Conservation (phyloP, 2,888 invertebrate species). For the Pogonocherus hispidulus region DNA sequence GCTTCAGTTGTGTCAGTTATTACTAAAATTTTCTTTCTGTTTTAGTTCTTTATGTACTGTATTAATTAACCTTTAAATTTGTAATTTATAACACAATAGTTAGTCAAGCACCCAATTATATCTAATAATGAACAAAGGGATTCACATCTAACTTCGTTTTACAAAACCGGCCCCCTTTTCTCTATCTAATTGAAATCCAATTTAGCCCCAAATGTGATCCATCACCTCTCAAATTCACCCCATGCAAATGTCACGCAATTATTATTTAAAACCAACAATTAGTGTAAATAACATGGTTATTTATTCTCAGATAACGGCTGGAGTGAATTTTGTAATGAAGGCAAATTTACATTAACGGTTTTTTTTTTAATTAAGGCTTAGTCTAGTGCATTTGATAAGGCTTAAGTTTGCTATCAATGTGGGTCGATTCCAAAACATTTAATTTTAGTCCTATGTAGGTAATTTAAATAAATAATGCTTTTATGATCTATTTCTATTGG, state of each 20-base stretch:
- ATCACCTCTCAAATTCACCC: not conserved
- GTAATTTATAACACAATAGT: too few relatives aligned
- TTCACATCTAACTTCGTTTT: not conserved
- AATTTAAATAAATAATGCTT: too few relatives aligned
- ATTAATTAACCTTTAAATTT: too few relatives aligned
- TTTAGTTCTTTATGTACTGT: too few relatives aligned
- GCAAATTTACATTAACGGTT: slow-evolving; percentile 1
- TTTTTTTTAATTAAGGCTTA: slow-evolving; percentile 10
- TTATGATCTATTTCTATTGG: too few relatives aligned
- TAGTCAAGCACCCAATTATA: not conserved
- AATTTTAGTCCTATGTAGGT: too few relatives aligned
- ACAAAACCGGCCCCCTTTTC: not conserved
- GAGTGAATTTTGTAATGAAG: slow-evolving; percentile 6
- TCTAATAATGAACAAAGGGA: not conserved
- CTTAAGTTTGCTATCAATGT: not conserved
- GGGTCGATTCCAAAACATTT: not conserved
- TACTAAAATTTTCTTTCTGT: too few relatives aligned
- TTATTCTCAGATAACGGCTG: slow-evolving; percentile 19
- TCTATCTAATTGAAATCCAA: not conserved
- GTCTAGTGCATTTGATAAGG: not conserved
- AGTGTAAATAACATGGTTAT: slow-evolving; percentile 16
- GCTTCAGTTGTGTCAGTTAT: too few relatives aligned
- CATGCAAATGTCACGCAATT: not conserved
- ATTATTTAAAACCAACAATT: not conserved
- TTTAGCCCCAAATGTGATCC: not conserved